Percentiles rank a stretch among this genome's conserved stretches.
Evolutionary conservation across 92 coral and sea anemone genomes (phyloP).

Genomic region (Epizoanthus ramosus): DNA sequence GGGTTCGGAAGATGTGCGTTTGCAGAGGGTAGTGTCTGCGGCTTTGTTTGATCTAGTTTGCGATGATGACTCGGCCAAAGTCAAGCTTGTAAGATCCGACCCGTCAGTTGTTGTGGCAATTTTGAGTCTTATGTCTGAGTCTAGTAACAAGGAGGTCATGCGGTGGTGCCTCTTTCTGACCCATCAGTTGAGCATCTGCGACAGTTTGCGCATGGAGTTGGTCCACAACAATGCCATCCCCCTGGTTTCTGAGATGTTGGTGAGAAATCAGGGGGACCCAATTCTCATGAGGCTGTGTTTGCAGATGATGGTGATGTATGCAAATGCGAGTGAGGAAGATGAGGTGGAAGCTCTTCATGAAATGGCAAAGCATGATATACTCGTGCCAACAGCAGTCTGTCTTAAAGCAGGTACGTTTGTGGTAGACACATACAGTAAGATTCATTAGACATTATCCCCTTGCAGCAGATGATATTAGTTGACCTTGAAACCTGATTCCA

Average conservation of each 20-base stretch:
- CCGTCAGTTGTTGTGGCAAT: constrained; percentile 67
- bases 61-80: constrained; percentile 66
- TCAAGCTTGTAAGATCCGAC: constrained; percentile 60
- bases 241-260: constrained; percentile 73
- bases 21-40: constrained; percentile 74
- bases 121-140: constrained; percentile 66
- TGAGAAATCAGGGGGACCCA: constrained; percentile 82
- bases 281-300: constrained; percentile 82
- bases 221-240: constrained; percentile 62
- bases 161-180: constrained; percentile 78
- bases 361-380: constrained; percentile 76
- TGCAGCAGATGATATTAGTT: no score
- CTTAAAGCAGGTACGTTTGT: constrained; percentile 76
- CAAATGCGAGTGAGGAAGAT: constrained; percentile 78
- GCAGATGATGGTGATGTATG: constrained; percentile 92
- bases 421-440: no score
- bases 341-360: constrained; percentile 83
- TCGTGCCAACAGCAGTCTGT: constrained; percentile 81
- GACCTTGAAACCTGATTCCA: not conserved
- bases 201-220: constrained; percentile 65
- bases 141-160: constrained; percentile 84
- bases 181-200: constrained; percentile 88
- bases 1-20: constrained; percentile 65
- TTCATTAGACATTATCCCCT: not conserved
- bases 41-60: constrained; percentile 85